Evolutionary conservation across 2,888 invertebrate species (phyloP).

Genomic region (Acronicta alni): DNA sequence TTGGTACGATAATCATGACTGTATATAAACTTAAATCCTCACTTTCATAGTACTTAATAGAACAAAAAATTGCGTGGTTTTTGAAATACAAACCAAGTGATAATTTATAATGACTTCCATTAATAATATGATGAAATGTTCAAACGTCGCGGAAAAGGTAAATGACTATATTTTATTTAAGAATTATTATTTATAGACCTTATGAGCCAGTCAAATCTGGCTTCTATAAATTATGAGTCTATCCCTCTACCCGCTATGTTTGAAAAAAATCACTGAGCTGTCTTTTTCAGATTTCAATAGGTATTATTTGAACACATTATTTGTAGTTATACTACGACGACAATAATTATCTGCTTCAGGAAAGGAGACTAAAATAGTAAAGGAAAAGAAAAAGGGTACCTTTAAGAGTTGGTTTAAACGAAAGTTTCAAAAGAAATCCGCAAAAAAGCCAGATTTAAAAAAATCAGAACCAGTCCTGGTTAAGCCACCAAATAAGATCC

Average conservation of each 20-base stretch:
- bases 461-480: neutral
- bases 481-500: neutral
- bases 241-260: too few species aligned
- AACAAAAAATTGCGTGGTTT: too few species aligned
- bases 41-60: neutral
- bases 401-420: conserved; percentile 25
- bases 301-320: too few species aligned
- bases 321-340: conserved; percentile 4
- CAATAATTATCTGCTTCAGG: conserved; percentile 17
- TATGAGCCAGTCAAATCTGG: too few species aligned
- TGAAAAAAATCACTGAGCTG: too few species aligned
- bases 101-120: conserved; percentile 19
- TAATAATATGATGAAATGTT: conserved; percentile 23
- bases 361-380: conserved; percentile 7
- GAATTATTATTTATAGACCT: neutral
- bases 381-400: conserved; percentile 1
- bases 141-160: conserved; percentile 23
- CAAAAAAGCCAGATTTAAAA: neutral
- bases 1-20: neutral
- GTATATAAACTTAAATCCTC: neutral
- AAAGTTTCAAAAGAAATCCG: conserved; percentile 26
- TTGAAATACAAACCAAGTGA: neutral
- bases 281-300: too few species aligned
- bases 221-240: too few species aligned
- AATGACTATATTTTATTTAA: neutral